Conservation (phyloP, 2,113 vertebrate species). For the Struthio camelus region DNA sequence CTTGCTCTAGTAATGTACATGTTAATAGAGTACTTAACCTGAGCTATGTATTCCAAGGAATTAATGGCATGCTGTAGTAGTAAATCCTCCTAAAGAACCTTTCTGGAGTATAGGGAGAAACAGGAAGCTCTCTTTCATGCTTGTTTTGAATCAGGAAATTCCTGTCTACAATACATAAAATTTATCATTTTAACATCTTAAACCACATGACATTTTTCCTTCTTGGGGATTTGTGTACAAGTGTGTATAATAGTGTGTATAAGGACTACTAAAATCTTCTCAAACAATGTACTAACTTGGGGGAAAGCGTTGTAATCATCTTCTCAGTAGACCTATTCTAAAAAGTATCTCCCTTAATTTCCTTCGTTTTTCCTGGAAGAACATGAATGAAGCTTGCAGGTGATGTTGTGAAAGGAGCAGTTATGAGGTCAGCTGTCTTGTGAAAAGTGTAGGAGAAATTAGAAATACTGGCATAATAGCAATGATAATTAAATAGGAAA, state of each 20-base stretch:
- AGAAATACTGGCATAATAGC: neutral
- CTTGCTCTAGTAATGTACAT: neutral
- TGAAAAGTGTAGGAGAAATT: neutral
- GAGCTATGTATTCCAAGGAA: neutral
- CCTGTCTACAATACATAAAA: constrained; percentile 21
- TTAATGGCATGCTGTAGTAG: neutral
- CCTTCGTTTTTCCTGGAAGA: neutral
- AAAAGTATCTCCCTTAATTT: neutral
- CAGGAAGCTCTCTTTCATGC: constrained; percentile 39
- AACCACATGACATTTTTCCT: constrained; percentile 3
- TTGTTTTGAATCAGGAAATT: constrained; percentile 67
- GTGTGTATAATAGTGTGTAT: neutral
- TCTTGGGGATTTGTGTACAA: neutral
- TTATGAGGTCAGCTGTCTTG: neutral
- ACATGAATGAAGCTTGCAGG: neutral
- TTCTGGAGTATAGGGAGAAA: neutral
- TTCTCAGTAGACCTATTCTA: neutral
- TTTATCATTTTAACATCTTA: constrained; percentile 21
- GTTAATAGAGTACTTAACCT: neutral
- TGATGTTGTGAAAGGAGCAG: neutral
- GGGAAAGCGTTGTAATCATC: neutral
- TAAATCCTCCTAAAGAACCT: neutral
- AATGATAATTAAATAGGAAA: neutral
- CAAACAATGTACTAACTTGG: neutral
- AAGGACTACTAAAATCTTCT: neutral